Evolutionary conservation across 2,888 invertebrate genomes (phyloP).

Genomic region (Polydrusus cervinus): DNA sequence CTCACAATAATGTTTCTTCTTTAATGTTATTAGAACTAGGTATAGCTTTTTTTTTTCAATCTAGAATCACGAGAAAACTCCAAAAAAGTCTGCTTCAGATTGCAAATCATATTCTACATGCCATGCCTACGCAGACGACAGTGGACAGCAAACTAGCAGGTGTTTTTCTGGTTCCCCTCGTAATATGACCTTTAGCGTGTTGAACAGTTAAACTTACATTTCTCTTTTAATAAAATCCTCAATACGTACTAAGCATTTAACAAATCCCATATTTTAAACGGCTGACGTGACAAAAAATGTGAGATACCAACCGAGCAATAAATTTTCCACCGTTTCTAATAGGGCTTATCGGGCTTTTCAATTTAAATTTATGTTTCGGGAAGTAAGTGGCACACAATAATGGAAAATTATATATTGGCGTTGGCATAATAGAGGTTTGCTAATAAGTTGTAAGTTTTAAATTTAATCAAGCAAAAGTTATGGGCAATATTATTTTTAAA

Average conservation of each 20-base stretch:
- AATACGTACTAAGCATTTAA: not conserved
- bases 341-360: conserved; percentile 1
- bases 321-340: conserved; percentile 2
- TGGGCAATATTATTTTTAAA: too few relatives aligned
- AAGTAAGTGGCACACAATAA: not conserved
- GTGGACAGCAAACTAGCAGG: too few relatives aligned
- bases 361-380: conserved; percentile 4
- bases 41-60: too few relatives aligned
- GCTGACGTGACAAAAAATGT: conserved; percentile 2
- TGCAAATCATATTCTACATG: too few relatives aligned
- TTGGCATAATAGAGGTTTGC: not conserved
- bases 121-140: too few relatives aligned
- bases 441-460: too few relatives aligned
- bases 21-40: too few relatives aligned
- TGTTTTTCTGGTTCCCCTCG: too few relatives aligned
- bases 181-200: not conserved
- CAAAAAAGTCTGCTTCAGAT: too few relatives aligned
- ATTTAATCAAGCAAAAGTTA: too few relatives aligned
- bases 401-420: not conserved
- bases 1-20: too few relatives aligned
- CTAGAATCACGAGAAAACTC: too few relatives aligned
- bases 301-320: not conserved
- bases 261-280: conserved; percentile 6
- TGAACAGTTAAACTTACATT: not conserved
- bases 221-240: not conserved